Evolutionary conservation across 2,797 vertebrate genomes (phyloP).

Genomic region (Onychomys torridus): DNA sequence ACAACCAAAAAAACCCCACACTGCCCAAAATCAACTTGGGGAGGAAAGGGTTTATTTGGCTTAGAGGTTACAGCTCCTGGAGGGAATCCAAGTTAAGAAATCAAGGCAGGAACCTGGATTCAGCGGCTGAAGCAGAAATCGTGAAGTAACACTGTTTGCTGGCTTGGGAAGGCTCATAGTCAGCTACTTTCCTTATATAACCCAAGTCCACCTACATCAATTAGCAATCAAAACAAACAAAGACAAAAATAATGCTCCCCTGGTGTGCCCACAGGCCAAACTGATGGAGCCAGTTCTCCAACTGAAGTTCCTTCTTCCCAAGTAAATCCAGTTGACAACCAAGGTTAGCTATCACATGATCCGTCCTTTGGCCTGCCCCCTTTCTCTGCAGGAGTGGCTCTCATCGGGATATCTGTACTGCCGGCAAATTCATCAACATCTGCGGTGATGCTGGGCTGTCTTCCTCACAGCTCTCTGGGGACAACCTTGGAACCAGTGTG

Average conservation of each 20-base stretch:
- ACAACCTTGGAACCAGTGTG: rapidly evolving
- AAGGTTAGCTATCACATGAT: too few species aligned
- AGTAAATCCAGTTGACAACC: neutral
- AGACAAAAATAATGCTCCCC: neutral
- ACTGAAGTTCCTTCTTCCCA: neutral
- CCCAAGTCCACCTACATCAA: neutral
- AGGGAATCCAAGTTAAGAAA: neutral
- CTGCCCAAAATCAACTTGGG: neutral
- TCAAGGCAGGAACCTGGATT: neutral
- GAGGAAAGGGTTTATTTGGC: neutral
- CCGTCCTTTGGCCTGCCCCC: rapidly evolving
- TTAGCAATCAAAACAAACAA: neutral
- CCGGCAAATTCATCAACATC: neutral
- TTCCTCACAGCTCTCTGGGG: rapidly evolving
- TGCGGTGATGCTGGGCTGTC: rapidly evolving
- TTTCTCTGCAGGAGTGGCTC: rapidly evolving
- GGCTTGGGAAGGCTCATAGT: neutral
- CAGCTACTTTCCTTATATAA: neutral
- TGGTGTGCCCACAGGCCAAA: neutral
- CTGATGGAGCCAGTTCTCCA: neutral
- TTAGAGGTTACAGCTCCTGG: neutral
- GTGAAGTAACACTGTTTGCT: rapidly evolving
- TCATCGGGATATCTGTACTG: neutral
- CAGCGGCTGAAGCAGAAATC: neutral
- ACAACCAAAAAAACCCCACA: neutral